Base-by-base conservation (phyloP, 2,797 vertebrate genomes). In the Pangasius larnaudii region DNA sequence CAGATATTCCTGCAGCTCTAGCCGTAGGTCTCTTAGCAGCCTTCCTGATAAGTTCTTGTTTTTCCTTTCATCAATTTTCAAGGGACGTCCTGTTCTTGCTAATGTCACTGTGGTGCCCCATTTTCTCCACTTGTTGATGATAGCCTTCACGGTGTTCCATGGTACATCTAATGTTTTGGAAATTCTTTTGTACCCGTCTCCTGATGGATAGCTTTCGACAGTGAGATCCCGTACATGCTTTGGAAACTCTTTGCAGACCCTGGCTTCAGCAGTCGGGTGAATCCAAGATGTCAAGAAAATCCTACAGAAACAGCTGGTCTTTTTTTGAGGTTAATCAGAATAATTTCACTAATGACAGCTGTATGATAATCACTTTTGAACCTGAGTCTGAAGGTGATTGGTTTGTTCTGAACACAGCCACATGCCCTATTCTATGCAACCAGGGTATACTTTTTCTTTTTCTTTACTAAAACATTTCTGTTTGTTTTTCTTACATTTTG, bases 1-100 rank as follows among this genome's bases (percentile, higher is more conserved):
- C 78, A 46, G 58, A 82, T 82, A 63, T 63, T 82, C 36, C 58
- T n/a, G 79, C 58, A 82, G 39, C 36, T 42, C 39, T n/a, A 61
- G 5, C 58, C 0, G 1, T 16, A 82, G 6, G 36, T 63, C 79
- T 82, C 56, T 42, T 18, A 27, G 33, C 53, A 80, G 78, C 30
- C 51, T 27, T 80, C 18, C 22, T 9, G 18, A 79, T 30, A 56
- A n/a, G 16, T 24, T 61, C 46, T 63, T 61, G 22, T 63, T 3
- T 42, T 42, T 63, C 39, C 58, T 82, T 81, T 46, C 58, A 0
- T 39, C 36, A n/a, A 0, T 63, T 82, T 46, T 63, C 36, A 42
- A 63, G 30, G 36, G 39, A 18, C 3, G 13, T 63, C 56, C 78
- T 42, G 79, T 81, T 61, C 56, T 61, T 7, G 22, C 9, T 59